Evolutionary conservation across 2,113 vertebrate genomes (phyloP).

Genomic region (Neodontobutis hainanensis): DNA sequence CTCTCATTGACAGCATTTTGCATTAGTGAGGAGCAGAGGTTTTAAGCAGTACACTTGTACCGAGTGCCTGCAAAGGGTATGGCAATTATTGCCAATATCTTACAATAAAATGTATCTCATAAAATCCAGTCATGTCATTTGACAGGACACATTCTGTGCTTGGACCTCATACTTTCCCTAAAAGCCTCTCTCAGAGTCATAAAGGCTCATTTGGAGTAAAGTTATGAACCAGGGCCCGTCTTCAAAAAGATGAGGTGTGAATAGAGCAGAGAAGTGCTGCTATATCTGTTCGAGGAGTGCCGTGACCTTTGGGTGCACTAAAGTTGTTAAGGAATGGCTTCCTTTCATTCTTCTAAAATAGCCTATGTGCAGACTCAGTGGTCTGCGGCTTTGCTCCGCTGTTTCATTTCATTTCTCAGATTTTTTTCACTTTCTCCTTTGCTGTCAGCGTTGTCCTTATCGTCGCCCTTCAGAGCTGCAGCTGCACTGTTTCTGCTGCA

Average conservation of each 20-base stretch:
- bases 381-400: slow-evolving; percentile 20
- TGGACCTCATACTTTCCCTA: background rate
- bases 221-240: background rate
- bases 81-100: background rate
- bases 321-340: slow-evolving; percentile 20
- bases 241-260: background rate
- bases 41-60: background rate
- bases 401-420: slow-evolving; percentile 38
- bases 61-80: background rate
- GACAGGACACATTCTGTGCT: background rate
- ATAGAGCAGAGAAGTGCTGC: slow-evolving; percentile 11
- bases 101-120: background rate
- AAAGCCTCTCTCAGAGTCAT: background rate
- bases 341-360: slow-evolving; percentile 20
- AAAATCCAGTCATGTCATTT: background rate
- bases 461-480: slow-evolving; percentile 46
- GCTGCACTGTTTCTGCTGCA: slow-evolving; percentile 52
- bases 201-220: slow-evolving; percentile 2
- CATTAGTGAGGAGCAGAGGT: background rate
- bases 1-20: background rate
- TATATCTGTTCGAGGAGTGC: slow-evolving; percentile 17
- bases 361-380: slow-evolving; percentile 38
- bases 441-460: slow-evolving; percentile 50
- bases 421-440: background rate
- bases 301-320: slow-evolving; percentile 45